These are phyloP conservation scores for Zophobas atratus DNA, from an alignment of 1,140 invertebrate species.

Conservation along the genomic window DNA sequence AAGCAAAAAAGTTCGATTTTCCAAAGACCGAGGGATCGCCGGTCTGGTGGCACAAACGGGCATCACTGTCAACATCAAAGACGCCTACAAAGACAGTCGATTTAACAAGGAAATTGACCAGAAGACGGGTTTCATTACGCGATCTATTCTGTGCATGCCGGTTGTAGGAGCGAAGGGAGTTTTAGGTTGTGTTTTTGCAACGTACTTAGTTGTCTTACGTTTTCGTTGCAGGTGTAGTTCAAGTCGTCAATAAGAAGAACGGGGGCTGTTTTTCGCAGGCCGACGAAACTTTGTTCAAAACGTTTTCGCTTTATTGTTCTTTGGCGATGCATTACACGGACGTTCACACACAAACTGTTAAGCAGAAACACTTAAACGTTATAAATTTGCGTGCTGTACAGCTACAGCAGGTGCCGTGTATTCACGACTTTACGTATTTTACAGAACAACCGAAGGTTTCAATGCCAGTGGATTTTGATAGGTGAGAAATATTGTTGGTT, in stretches of 20 bases:
- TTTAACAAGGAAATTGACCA: conserved; percentile 71
- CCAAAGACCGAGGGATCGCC: conserved; percentile 68
- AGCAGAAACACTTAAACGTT: background rate
- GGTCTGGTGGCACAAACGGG: conserved; percentile 69
- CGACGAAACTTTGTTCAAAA: conserved; percentile 70
- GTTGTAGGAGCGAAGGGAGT: conserved; percentile 70
- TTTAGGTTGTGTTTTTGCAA: conserved; percentile 66
- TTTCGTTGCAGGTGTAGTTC: conserved; percentile 59
- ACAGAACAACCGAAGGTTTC: conserved; percentile 35
- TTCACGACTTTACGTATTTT: conserved; percentile 55
- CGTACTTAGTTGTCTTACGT: background rate
- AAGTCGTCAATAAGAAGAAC: conserved; percentile 71
- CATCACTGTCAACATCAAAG: conserved; percentile 68
- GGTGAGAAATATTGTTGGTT: background rate
- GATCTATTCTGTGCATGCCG: conserved; percentile 71
- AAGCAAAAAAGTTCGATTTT: conserved; percentile 68
- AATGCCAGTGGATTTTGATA: conserved; percentile 52
- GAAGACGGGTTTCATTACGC: conserved; percentile 69
- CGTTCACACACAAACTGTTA: conserved; percentile 2
- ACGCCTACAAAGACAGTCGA: conserved; percentile 70
- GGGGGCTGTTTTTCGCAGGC: conserved; percentile 68
- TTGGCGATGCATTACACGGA: conserved; percentile 68
- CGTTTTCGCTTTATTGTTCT: conserved; percentile 70
- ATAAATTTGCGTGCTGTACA: conserved; percentile 45
- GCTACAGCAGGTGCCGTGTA: conserved; percentile 54